Percentiles rank a stretch among this genome's conserved stretches.
Evolutionary conservation across 2,888 invertebrate species (phyloP).

Genomic region (Eudasyphora cyanicolor): DNA sequence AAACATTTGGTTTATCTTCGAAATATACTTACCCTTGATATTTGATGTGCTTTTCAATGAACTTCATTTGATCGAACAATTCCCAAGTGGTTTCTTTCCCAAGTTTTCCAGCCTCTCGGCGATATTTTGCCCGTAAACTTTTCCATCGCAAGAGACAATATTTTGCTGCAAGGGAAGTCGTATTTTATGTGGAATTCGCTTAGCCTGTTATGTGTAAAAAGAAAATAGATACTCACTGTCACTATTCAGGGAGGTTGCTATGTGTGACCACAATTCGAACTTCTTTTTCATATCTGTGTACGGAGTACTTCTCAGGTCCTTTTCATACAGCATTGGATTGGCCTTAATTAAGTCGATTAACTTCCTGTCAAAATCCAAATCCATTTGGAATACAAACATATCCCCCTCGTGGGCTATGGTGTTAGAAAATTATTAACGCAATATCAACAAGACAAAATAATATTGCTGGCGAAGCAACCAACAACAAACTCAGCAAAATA

Average conservation of each 20-base stretch:
- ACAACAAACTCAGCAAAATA: too few species aligned
- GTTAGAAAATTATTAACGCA: conserved; percentile 2
- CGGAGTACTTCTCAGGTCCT: conserved; percentile 70
- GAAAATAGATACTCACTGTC: conserved; percentile 69
- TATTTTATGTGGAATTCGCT: not conserved
- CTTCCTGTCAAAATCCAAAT: conserved; percentile 68
- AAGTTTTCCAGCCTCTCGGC: conserved; percentile 67
- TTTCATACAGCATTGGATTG: conserved; percentile 72
- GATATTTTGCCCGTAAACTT: conserved; percentile 70
- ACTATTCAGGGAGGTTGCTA: conserved; percentile 70
- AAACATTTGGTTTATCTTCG: not conserved
- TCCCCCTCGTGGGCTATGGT: not conserved
- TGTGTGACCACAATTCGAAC: conserved; percentile 73
- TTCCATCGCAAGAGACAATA: conserved; percentile 74
- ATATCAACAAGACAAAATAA: too few species aligned
- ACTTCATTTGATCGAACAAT: conserved; percentile 70
- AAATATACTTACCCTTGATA: conserved; percentile 58
- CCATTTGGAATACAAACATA: conserved; percentile 52
- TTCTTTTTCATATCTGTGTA: conserved; percentile 71
- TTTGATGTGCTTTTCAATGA: conserved; percentile 67
- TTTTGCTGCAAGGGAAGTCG: conserved; percentile 63
- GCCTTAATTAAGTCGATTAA: conserved; percentile 72
- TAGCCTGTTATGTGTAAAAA: not conserved
- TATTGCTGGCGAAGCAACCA: too few species aligned
- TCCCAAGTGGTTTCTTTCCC: conserved; percentile 69